Evolutionary conservation across 2,797 vertebrate species (phyloP), one percentile per base, ranked within the genome.

Genomic region (Channallabes apus): DNA sequence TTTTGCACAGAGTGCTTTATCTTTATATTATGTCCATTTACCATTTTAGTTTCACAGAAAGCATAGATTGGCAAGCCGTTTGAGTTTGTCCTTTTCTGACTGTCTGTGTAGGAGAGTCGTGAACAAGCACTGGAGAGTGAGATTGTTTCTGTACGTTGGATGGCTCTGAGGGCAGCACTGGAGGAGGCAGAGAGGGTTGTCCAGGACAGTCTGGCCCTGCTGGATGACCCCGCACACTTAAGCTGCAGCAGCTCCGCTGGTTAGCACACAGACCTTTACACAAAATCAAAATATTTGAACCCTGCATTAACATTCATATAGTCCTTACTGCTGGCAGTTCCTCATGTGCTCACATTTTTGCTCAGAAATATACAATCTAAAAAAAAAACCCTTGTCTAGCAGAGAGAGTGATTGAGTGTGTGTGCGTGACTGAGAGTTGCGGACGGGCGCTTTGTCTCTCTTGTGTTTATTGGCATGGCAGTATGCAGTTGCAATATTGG

Each of bases 211-310:
- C 93, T 99, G 86, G 71, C 90, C 80, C 96, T 92, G 89, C 92
- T 98, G 0, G 96, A 99, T 0, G 96, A 98, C 89, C 97, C 97
- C 0, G 76, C 94, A 6, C 97, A 98, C 90, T 92, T 96, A 87
- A 93, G 96, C 93, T 98, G 97, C 89, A 97, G 96, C 0, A 94
- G 97, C 88, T 98, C 97, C 0, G 95, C 98, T 80, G 98, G 98
- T 97, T 88, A 82, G 83, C 78, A 27, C 24, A n/a, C 38, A 24
- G 6, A 54, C 17, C 8, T 58, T 3, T 6, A 22, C 73, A 56
- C 61, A 6, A 51, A 46, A 18, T 7, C 8, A 11, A 18, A 64
- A 80, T 51, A 51, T 80, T 64, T 9, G 41, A 18, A 64, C 6
- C 76, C 46, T 62, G 38, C n/a, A 41, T 78, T 38, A 38, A 8